Percentiles rank a stretch among this genome's conserved stretches.
phyloP scores from a whole-genome alignment of 2,113 vertebrate species.

The Oriolus oriolus region DNA sequence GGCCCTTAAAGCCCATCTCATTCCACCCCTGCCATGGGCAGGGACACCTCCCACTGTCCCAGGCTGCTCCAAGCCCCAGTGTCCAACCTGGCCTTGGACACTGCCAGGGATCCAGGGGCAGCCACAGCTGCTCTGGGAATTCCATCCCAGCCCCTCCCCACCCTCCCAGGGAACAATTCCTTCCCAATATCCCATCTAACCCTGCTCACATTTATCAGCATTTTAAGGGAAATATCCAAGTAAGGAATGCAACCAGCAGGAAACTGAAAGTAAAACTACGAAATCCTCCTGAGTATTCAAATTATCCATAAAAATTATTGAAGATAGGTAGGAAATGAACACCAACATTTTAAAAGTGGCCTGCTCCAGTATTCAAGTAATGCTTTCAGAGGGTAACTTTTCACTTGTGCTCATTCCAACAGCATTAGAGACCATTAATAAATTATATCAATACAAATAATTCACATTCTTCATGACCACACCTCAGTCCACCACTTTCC shows the following conservation, averaged over 20 bases:
- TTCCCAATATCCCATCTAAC: not conserved
- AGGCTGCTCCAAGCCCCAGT: not conserved
- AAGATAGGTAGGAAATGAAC: not conserved
- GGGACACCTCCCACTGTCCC: not conserved
- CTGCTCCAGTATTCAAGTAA: not conserved
- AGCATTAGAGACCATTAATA: not conserved
- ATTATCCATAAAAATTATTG: not conserved
- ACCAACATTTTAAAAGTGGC: not conserved
- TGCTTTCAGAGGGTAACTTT: not conserved
- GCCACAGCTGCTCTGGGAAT: not conserved
- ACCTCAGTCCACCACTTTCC: not conserved
- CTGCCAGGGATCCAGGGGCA: not conserved
- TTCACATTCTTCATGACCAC: constrained; percentile 14
- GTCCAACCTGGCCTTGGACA: not conserved
- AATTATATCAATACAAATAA: not conserved
- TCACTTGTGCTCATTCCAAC: not conserved
- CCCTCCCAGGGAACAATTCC: not conserved
- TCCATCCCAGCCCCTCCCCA: not conserved
- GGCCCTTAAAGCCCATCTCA: accelerated
- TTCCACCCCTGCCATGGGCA: not conserved
- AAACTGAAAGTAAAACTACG: not conserved
- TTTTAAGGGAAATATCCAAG: not conserved
- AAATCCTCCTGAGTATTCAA: not conserved
- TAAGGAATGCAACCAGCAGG: not conserved
- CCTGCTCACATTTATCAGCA: not conserved